Evolutionary conservation across 2,797 vertebrate species (phyloP), one percentile per base, ranked within the genome.

Genomic region (Myotis findleyi): DNA sequence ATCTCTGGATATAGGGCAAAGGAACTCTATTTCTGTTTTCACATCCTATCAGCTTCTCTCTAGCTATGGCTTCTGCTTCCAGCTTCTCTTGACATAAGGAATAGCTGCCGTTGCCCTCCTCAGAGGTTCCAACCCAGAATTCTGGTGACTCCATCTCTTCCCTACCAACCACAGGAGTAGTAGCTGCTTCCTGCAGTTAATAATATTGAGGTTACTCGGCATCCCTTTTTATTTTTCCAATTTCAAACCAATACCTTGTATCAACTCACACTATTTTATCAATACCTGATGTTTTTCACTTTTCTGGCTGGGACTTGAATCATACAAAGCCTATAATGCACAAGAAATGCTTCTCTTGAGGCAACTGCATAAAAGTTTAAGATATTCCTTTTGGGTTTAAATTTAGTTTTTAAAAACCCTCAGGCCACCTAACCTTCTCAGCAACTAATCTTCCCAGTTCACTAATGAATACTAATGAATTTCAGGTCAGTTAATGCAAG

Each of bases 331-430:
- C 7, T 68, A 68, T 25, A 64, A 93, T 20, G 57, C 16, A 47
- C 7, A 47, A 53, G 21, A 91, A 68, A 73, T 79, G 2, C 49
- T 25, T 62, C 59, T 81, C 87, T 83, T 47, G 38, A 93, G 47
- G 14, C 13, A 80, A 75, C 20, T 27, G 18, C 41, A 20, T 85
- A 44, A 76, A 92, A 81, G 13, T 75, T 85, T 69, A 64, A 89
- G 66, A 76, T 93, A 38, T 3, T 55, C 55, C 59, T 77, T 84
- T 77, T 0, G 3, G 75, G 47, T 51, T 83, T 90, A 95, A 87
- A 90, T 90, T 53, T 51, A 83, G 55, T 69, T 88, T 88, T 51
- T 93, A 84, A 87, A 87, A 95, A 30, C 57, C 55, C 77, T 75
- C 47, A 79, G 41, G 21, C 41, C 12, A 23, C 20, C 30, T 66